These are phyloP conservation scores for Xiphydria camelus DNA, from an alignment of 2,888 invertebrate genomes.

Conservation along the genomic window DNA sequence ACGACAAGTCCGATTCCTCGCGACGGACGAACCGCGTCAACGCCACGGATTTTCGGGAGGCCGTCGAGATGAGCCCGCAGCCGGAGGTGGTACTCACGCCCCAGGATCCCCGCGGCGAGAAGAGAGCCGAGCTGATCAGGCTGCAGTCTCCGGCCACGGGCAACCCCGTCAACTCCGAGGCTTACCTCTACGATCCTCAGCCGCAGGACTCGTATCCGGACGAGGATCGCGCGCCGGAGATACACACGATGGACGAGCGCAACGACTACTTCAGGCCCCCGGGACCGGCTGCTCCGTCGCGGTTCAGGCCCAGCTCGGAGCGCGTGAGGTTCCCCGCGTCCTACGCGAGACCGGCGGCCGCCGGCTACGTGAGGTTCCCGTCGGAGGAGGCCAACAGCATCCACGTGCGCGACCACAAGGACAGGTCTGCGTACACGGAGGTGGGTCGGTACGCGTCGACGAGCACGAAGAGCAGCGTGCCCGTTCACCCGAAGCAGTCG, in stretches of 20 bases:
- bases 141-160: not conserved
- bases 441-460: constrained; percentile 15
- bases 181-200: constrained; percentile 4
- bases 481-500: constrained; percentile 34
- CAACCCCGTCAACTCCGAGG: constrained; percentile 3
- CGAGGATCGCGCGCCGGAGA: constrained; percentile 11
- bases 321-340: constrained; percentile 37
- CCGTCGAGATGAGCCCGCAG: constrained; percentile 20
- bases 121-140: constrained; percentile 9
- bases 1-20: constrained; percentile 27
- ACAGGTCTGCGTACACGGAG: constrained; percentile 31
- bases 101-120: constrained; percentile 11
- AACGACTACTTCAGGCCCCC: not conserved
- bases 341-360: constrained; percentile 21
- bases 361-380: constrained; percentile 40
- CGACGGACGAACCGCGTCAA: not conserved
- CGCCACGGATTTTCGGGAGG: constrained; percentile 7
- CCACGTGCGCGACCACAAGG: constrained; percentile 40
- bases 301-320: constrained; percentile 17
- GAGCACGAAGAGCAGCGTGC: constrained; percentile 37
- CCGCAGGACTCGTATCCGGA: constrained; percentile 4
- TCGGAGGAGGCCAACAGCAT: constrained; percentile 50
- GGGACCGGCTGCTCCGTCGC: constrained; percentile 9
- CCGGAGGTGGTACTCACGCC: constrained; percentile 30
- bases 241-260: constrained; percentile 21